Conservation (phyloP, 1,140 invertebrate genomes). For the Sycophaga agraensis region DNA sequence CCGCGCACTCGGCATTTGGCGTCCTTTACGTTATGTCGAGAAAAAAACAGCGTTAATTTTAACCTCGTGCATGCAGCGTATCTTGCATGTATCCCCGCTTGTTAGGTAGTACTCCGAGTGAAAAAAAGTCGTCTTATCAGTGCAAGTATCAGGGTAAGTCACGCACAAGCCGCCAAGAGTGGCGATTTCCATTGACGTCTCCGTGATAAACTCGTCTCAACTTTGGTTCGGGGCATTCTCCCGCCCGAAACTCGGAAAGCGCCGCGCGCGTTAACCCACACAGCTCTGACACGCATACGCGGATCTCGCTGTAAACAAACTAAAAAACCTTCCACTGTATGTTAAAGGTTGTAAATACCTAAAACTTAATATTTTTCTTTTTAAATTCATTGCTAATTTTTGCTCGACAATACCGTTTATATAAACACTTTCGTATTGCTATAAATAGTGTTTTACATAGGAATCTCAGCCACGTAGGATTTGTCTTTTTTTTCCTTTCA, state of each 20-base stretch:
- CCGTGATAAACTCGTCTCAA: not conserved
- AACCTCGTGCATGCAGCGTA: constrained; percentile 11
- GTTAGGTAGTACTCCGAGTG: not conserved
- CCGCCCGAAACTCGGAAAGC: constrained; percentile 15
- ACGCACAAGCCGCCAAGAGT: not conserved
- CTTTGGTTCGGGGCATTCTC: not conserved
- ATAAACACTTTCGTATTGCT: constrained; percentile 21
- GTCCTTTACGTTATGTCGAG: constrained; percentile 16
- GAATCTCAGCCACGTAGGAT: constrained; percentile 38
- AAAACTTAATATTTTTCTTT: too few relatives aligned
- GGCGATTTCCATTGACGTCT: not conserved
- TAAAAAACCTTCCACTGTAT: too few relatives aligned
- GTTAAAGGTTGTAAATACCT: too few relatives aligned
- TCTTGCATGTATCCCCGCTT: not conserved
- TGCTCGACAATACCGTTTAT: constrained; percentile 12
- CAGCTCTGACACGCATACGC: not conserved
- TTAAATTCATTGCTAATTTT: too few relatives aligned
- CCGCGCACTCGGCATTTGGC: too few relatives aligned
- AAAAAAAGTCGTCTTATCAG: not conserved
- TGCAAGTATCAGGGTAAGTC: constrained; percentile 3
- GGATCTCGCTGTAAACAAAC: constrained; percentile 18
- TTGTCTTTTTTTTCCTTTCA: constrained; percentile 45
- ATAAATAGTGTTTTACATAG: constrained; percentile 10
- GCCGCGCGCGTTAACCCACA: constrained; percentile 1
- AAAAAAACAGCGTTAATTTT: constrained; percentile 16